Conservation (phyloP, 1,140 invertebrate species). For the Drosophila pectinifera region DNA sequence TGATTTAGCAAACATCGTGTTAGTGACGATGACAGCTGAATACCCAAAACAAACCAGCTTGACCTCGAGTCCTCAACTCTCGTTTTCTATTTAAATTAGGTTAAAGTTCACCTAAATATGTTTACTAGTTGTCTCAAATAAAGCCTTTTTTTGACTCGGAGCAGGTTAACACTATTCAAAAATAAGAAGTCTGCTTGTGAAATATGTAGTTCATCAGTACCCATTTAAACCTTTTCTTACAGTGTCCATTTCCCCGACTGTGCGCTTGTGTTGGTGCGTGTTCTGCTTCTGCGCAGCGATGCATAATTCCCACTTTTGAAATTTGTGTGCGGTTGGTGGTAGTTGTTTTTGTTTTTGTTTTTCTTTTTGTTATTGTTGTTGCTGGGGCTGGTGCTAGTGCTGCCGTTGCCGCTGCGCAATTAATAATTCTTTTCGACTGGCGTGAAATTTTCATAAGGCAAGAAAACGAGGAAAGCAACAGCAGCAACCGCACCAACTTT, state of each 20-base stretch:
- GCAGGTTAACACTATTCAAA: not conserved
- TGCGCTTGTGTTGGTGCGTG: slow-evolving; percentile 30
- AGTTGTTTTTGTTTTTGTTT: slow-evolving; percentile 24
- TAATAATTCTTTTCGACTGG: slow-evolving; percentile 83
- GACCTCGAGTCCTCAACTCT: too few relatives aligned
- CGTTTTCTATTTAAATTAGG: too few relatives aligned
- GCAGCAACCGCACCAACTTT: slow-evolving; percentile 74
- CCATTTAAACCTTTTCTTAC: not conserved
- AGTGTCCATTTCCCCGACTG: slow-evolving; percentile 20
- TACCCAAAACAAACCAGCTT: not conserved
- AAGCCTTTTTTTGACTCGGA: too few relatives aligned
- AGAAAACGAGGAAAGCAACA: slow-evolving; percentile 53
- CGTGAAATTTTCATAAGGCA: slow-evolving; percentile 81
- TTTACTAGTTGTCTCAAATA: too few relatives aligned
- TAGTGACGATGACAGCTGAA: slow-evolving; percentile 1
- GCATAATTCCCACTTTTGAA: slow-evolving; percentile 79
- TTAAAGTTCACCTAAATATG: too few relatives aligned
- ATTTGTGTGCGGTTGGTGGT: slow-evolving; percentile 45
- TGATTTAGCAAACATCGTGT: too few relatives aligned
- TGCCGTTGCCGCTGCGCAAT: slow-evolving; percentile 70
- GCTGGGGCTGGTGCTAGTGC: slow-evolving; percentile 14
- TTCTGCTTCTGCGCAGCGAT: slow-evolving; percentile 82
- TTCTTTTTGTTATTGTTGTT: slow-evolving; percentile 22
- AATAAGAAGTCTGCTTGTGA: not conserved
- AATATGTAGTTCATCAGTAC: not conserved